phyloP scores from a whole-genome alignment of 2,113 vertebrate genomes.

The Gambusia holbrooki region DNA sequence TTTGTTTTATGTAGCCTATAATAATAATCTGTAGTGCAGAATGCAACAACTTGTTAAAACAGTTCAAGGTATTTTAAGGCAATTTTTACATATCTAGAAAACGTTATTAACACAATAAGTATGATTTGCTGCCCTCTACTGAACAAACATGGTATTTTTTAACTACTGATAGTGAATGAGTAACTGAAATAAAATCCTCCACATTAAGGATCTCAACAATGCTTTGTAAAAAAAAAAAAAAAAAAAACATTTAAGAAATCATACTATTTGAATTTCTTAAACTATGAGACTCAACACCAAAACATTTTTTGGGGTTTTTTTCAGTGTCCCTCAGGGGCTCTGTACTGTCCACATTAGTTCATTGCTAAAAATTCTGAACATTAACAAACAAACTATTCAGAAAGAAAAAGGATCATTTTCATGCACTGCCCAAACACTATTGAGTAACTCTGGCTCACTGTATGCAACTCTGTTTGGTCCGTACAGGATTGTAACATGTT shows the following conservation, averaged over 20 bases:
- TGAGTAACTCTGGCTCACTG: too few species aligned
- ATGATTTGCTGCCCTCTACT: slow-evolving; percentile 61
- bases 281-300: neutral
- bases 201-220: neutral
- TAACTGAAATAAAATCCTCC: neutral
- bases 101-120: neutral
- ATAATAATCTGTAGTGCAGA: neutral
- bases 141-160: slow-evolving; percentile 13
- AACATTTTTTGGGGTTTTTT: too few species aligned
- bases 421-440: too few species aligned
- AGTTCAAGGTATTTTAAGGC: neutral
- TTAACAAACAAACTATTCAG: too few species aligned
- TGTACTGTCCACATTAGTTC: too few species aligned
- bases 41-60: slow-evolving; percentile 15
- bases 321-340: too few species aligned
- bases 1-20: neutral
- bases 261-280: neutral
- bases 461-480: too few species aligned
- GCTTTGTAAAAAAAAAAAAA: neutral
- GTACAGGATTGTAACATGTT: too few species aligned
- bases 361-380: too few species aligned
- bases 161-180: neutral
- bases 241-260: neutral
- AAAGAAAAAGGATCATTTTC: too few species aligned
- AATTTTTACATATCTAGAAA: neutral